These are phyloP conservation scores for Nasalis larvatus DNA, from an alignment of 2,113 vertebrate species.

Conservation along the genomic window DNA sequence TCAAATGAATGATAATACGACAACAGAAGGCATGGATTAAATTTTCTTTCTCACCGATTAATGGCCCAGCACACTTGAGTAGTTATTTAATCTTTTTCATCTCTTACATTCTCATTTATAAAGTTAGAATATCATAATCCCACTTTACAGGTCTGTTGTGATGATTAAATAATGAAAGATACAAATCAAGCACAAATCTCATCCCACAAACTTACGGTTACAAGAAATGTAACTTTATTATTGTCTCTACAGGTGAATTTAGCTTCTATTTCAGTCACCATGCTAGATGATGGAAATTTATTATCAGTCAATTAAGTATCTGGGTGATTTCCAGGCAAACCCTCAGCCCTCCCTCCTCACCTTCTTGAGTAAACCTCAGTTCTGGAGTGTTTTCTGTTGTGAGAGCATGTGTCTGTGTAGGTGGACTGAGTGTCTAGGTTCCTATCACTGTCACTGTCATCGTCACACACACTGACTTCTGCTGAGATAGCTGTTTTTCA, in stretches of 20 bases:
- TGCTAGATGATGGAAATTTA: neutral
- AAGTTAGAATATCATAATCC: neutral
- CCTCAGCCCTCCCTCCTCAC: too few relatives aligned
- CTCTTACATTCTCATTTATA: neutral
- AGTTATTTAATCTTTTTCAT: neutral
- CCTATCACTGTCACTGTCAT: too few relatives aligned
- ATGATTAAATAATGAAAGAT: neutral
- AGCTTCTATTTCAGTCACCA: neutral
- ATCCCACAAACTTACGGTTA: neutral
- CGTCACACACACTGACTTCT: neutral
- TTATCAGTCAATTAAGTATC: neutral
- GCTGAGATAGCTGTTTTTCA: neutral
- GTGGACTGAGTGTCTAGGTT: neutral
- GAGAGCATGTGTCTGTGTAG: neutral
- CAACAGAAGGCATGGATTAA: neutral
- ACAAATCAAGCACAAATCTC: neutral
- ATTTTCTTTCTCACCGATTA: neutral
- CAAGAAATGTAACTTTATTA: neutral
- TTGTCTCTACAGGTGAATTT: neutral
- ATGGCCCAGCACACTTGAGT: neutral
- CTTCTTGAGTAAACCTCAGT: neutral
- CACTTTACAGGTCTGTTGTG: neutral
- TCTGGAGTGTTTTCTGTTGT: neutral
- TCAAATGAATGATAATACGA: neutral
- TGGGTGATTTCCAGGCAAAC: neutral